Evolutionary conservation across 2,113 vertebrate genomes (phyloP).

Genomic region (Willisornis vidua): DNA sequence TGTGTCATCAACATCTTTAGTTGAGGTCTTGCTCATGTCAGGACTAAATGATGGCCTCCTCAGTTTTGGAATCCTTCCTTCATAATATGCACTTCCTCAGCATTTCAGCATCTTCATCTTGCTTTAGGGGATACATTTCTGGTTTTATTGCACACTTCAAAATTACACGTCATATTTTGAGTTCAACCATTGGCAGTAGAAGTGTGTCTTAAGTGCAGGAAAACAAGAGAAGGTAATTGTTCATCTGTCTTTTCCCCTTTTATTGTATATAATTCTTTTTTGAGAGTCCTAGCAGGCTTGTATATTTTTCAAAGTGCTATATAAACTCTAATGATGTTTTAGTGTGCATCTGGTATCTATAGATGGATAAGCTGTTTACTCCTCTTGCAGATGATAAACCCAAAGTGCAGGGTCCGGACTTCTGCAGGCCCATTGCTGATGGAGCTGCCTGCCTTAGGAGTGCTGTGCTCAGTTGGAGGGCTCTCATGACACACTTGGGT

Average conservation of each 20-base stretch:
- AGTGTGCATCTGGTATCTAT: neutral
- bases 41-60: neutral
- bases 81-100: neutral
- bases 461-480: rapidly evolving
- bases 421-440: neutral
- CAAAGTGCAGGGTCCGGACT: neutral
- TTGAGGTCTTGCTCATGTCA: neutral
- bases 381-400: neutral
- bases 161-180: rapidly evolving
- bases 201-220: neutral
- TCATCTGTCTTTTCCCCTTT: neutral
- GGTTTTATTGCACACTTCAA: neutral
- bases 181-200: neutral
- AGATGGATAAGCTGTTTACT: neutral
- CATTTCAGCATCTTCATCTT: neutral
- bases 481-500: neutral
- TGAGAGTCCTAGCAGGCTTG: neutral
- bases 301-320: neutral
- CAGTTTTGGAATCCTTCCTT: neutral
- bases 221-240: neutral
- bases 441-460: neutral
- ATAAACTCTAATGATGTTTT: neutral
- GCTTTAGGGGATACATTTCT: neutral
- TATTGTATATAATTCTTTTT: neutral
- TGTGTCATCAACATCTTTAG: neutral